Conservation (phyloP, 2,797 vertebrate genomes). For the Chaetophractus vellerosus region DNA sequence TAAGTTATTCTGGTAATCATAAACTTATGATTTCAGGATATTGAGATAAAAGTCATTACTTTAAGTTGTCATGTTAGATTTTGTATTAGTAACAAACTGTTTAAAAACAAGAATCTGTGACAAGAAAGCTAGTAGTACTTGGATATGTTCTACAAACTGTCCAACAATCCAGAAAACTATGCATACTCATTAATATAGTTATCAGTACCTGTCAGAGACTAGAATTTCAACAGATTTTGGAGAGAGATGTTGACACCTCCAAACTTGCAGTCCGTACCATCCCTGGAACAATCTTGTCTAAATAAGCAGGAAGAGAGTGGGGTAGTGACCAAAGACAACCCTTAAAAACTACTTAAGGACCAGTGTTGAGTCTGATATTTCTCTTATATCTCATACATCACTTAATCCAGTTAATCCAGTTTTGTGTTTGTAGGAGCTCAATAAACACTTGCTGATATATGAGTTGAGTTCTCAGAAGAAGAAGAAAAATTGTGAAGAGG, state of each 20-base stretch:
- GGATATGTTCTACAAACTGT: not conserved
- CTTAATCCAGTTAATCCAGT: not conserved
- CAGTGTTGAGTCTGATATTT: not conserved
- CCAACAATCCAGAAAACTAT: not conserved
- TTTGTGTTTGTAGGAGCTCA: not conserved
- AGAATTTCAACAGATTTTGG: not conserved
- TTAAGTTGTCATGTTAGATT: constrained; percentile 1
- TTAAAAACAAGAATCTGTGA: not conserved
- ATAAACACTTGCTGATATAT: not conserved
- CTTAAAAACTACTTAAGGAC: not conserved
- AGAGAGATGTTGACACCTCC: not conserved
- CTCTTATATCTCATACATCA: not conserved
- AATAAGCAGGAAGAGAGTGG: not conserved
- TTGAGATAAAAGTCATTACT: not conserved
- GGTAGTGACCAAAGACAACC: not conserved
- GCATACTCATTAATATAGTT: not conserved
- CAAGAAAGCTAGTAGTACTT: not conserved
- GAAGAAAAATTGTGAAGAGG: not conserved
- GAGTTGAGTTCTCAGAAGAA: not conserved
- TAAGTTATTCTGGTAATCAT: not conserved
- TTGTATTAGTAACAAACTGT: not conserved
- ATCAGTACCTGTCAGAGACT: not conserved
- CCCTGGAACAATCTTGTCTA: not conserved
- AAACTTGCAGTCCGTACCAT: not conserved
- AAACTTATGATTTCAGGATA: not conserved